Base-by-base conservation (phyloP, 2,888 invertebrate species). In the Campaea margaritaria region DNA sequence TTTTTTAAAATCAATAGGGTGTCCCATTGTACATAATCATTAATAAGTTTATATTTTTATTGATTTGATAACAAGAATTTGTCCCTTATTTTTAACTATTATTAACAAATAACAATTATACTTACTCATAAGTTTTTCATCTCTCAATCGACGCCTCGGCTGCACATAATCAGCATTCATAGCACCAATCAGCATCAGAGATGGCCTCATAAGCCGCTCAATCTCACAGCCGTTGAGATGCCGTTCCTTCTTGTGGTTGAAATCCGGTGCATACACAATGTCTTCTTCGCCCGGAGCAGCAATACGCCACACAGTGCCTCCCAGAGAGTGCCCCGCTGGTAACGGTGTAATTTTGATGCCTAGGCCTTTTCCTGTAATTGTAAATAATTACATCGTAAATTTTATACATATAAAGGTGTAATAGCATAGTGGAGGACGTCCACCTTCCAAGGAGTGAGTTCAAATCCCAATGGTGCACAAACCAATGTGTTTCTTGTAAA, bases 241-340 rank as follows among this genome's bases (percentile, higher is more conserved):
- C 41, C 99, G 92, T 81, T 99, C 99, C 83, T 99, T 99, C 81
- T 99, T 99, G 86, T 99, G 99, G 88, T 99, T 99, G 81, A 98
- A 99, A 83, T 99, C 99, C 0, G 98, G 97, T 0, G 99, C 99
- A 86, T 99, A 99, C 0, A 99, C 96, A 67, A 99, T 99, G 78
- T 99, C 99, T 86, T 99, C 99, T 82, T 99, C 99, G 0, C 99
- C 99, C 31, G 98, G 97, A 79, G 99, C 99, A 31, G 98, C 96
- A 16, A 99, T 99, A 78, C 98, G 97, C 99, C 99, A 99, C 49
- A 99, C 97, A 0, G 99, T 98, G 13, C 99, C 99, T 1, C 99
- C 99, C 46, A 99, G 96, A 95, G 99, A 98, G 86, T 99, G 99
- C 0, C 99, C 97, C 0, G 99, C 99, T 8, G 99, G 98, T 15